Evolutionary conservation across 2,888 invertebrate species (phyloP).

Genomic region (Trichacis sp.): DNA sequence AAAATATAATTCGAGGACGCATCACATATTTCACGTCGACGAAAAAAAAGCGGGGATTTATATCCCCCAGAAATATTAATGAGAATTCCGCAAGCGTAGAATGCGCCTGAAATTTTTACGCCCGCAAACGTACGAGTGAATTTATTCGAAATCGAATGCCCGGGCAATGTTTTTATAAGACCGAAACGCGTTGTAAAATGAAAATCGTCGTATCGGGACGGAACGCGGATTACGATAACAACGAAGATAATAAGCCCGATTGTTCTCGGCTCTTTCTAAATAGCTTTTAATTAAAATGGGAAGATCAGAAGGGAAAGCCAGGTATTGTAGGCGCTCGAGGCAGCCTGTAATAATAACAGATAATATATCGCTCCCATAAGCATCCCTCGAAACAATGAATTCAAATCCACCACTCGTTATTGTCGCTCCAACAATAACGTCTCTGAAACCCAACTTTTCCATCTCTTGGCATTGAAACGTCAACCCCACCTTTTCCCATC

Average conservation of each 20-base stretch:
- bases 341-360: slow-evolving; percentile 65
- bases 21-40: not conserved
- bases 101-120: not conserved
- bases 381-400: slow-evolving; percentile 58
- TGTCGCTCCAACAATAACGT: slow-evolving; percentile 54
- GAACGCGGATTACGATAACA: no score
- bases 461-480: not conserved
- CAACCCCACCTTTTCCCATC: not conserved
- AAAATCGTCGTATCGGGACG: no score
- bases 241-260: slow-evolving; percentile 34
- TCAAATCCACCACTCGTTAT: slow-evolving; percentile 58
- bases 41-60: not conserved
- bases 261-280: slow-evolving; percentile 42
- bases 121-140: not conserved
- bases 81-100: not conserved
- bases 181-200: no score
- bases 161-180: no score
- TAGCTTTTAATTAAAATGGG: slow-evolving; percentile 67
- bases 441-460: slow-evolving; percentile 29
- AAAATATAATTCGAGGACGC: not conserved
- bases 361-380: slow-evolving; percentile 58
- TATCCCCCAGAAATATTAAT: not conserved
- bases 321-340: slow-evolving; percentile 57
- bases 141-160: not conserved
- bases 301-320: slow-evolving; percentile 62